Conservation (phyloP, 2,888 invertebrate species). For the Pecten maximus region DNA sequence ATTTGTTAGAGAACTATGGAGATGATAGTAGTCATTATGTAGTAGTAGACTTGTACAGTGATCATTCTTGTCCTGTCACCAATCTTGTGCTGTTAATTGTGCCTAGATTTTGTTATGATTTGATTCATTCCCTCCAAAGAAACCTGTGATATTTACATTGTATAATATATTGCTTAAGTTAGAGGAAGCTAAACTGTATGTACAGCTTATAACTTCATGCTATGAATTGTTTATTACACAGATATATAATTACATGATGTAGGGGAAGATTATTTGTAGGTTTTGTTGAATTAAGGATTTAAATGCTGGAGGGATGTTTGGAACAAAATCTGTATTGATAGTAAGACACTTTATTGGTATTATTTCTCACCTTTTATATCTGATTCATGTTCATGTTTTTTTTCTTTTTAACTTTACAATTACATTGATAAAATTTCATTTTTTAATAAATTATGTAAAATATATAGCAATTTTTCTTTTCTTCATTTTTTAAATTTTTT, state of each 20-base stretch:
- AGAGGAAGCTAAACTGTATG: neutral
- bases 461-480: neutral
- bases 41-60: neutral
- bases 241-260: neutral
- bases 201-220: neutral
- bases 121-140: neutral
- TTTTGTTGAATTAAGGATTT: neutral
- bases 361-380: neutral
- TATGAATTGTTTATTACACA: neutral
- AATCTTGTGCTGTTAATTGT: neutral
- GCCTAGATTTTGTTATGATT: neutral
- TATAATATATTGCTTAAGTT: neutral
- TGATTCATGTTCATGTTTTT: neutral
- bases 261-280: neutral
- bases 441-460: neutral
- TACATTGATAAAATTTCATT: neutral
- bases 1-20: neutral
- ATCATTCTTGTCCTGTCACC: neutral
- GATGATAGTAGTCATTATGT: neutral
- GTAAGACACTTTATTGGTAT: neutral
- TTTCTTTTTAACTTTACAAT: neutral
- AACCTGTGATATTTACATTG: constrained; percentile 29
- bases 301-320: neutral
- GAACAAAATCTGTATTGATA: neutral
- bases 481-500: neutral